A percentile compares a stretch with the other conserved stretches of the same genome.
Conservation (phyloP, 35 echinoderm and acorn worm species). For the Holothuria glaberrima region DNA sequence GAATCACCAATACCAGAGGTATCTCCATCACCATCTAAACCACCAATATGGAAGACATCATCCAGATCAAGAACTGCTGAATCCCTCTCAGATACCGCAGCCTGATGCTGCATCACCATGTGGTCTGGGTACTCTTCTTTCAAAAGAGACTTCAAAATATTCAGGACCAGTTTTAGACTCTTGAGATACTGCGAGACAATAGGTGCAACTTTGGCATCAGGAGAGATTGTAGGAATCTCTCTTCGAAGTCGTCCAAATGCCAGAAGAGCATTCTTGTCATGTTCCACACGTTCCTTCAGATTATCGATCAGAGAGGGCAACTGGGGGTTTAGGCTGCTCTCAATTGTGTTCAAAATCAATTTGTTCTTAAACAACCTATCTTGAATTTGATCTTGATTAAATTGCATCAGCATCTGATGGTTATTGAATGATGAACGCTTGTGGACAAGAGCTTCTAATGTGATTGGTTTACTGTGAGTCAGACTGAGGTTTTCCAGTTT, state of each 20-base stretch:
- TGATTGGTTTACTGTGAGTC: constrained; percentile 75
- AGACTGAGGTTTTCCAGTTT: constrained; percentile 83
- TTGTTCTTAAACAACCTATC: constrained; percentile 94
- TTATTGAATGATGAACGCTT: constrained; percentile 60
- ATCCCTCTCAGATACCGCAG: not conserved
- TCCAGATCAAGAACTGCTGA: constrained; percentile 35
- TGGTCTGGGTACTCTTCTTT: constrained; percentile 71
- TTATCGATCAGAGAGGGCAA: constrained; percentile 74
- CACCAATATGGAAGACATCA: constrained; percentile 32
- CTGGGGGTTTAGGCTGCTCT: constrained; percentile 73
- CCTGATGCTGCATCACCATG: not conserved
- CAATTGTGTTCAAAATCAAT: constrained; percentile 85
- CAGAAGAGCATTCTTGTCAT: constrained; percentile 95
- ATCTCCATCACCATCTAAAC: constrained; percentile 16
- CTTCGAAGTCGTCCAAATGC: constrained; percentile 79
- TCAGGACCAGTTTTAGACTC: constrained; percentile 82
- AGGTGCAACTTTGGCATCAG: constrained; percentile 86
- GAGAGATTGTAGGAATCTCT: constrained; percentile 87
- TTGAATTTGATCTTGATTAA: constrained; percentile 83
- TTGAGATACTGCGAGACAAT: constrained; percentile 84
- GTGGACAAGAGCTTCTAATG: constrained; percentile 59
- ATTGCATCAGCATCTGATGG: constrained; percentile 86
- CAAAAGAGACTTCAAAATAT: constrained; percentile 71
- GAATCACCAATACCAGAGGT: constrained; percentile 46
- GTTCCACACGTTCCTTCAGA: constrained; percentile 85